Percentiles rank a stretch among this genome's conserved stretches.
These are phyloP conservation scores for Drosophila auraria DNA, from an alignment of 1,140 invertebrate species.

Conservation along the genomic window DNA sequence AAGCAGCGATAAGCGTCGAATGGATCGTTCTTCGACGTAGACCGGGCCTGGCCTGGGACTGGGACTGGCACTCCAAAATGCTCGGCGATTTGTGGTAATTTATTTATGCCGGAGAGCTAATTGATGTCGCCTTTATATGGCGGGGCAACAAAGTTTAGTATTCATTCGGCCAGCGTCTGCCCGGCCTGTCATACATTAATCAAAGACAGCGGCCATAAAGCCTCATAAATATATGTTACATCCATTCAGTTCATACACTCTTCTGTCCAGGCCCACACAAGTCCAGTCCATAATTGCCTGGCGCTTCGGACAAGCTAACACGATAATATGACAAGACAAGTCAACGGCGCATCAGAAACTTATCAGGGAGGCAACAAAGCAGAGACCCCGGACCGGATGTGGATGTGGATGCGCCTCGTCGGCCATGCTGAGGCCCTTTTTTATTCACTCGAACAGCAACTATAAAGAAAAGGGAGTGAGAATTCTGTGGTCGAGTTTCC, in stretches of 20 bases:
- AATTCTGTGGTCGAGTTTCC: not conserved
- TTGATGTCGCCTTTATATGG: slow-evolving; percentile 75
- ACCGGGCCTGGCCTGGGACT: not conserved
- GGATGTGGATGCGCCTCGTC: slow-evolving; percentile 56
- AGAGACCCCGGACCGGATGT: slow-evolving; percentile 41
- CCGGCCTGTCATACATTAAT: slow-evolving; percentile 68
- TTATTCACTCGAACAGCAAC: not conserved
- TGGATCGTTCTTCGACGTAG: slow-evolving; percentile 1
- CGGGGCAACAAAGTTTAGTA: slow-evolving; percentile 62
- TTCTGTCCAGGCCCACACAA: slow-evolving; percentile 50
- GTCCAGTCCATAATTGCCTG: slow-evolving; percentile 66
- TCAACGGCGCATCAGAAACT: slow-evolving; percentile 69
- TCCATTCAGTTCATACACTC: not conserved
- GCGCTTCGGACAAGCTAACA: slow-evolving; percentile 77
- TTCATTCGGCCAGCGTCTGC: slow-evolving; percentile 54
- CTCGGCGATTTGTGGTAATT: slow-evolving; percentile 76
- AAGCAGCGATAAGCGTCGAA: slow-evolving; percentile 66
- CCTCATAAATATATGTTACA: slow-evolving; percentile 61
- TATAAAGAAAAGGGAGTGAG: not conserved
- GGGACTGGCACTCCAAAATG: slow-evolving; percentile 49
- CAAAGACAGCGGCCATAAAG: slow-evolving; percentile 62
- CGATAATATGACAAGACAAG: slow-evolving; percentile 80
- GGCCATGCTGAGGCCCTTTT: not conserved
- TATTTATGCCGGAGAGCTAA: slow-evolving; percentile 66
- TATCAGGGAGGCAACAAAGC: slow-evolving; percentile 52